These are phyloP conservation scores for Spermophilus dauricus DNA, from an alignment of 2,113 vertebrate genomes.

Conservation along the genomic window DNA sequence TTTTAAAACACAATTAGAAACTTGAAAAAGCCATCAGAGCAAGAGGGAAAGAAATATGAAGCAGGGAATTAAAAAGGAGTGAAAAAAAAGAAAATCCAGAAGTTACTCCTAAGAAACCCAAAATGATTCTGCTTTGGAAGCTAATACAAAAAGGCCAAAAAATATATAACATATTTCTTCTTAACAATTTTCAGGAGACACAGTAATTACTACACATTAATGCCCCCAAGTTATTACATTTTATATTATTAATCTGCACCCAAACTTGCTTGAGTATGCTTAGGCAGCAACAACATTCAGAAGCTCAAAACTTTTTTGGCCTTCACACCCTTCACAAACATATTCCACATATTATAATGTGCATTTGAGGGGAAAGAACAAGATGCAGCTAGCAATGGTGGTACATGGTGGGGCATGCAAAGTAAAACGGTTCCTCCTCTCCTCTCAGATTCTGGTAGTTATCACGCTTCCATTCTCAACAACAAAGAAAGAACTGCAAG, in stretches of 20 bases:
- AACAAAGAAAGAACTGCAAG: not conserved
- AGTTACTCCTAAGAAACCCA: not conserved
- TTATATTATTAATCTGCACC: not conserved
- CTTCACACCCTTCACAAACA: not conserved
- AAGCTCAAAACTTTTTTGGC: not conserved
- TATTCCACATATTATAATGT: not conserved
- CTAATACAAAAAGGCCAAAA: conserved; percentile 28
- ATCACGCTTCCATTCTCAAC: not conserved
- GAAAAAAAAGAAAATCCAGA: not conserved
- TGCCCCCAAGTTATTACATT: not conserved
- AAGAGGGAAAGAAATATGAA: not conserved
- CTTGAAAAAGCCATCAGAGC: not conserved
- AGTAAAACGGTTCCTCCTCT: not conserved
- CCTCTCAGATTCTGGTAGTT: not conserved
- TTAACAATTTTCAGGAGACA: not conserved
- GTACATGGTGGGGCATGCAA: no score
- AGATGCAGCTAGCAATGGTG: not conserved
- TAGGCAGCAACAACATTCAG: not conserved
- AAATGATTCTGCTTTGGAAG: conserved; percentile 9
- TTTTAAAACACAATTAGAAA: no score
- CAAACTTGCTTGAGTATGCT: not conserved
- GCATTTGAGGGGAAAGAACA: not conserved
- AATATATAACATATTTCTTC: not conserved
- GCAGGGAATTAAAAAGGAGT: not conserved
- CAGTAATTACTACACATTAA: not conserved